These are phyloP conservation scores for Spongia lamella DNA, from an alignment of 37 sponge, comb jelly and placozoan species.

Conservation along the genomic window DNA sequence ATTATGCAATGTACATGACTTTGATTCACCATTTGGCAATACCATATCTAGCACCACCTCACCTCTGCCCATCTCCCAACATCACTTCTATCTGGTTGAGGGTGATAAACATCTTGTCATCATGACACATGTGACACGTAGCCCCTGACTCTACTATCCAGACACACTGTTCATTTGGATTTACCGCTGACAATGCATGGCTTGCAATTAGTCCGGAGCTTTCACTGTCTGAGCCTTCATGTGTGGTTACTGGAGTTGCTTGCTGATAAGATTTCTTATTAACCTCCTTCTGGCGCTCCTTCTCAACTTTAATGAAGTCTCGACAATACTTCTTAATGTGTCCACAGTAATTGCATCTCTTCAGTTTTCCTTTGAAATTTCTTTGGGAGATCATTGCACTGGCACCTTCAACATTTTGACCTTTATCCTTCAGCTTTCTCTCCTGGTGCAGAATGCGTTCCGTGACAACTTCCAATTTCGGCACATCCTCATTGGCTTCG, in stretches of 20 bases:
- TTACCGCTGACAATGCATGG: constrained; percentile 14
- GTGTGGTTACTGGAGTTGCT: background rate
- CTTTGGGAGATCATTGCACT: constrained; percentile 31
- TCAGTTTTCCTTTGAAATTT: constrained; percentile 15
- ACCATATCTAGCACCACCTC: background rate
- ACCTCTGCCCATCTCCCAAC: too few species aligned
- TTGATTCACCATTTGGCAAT: constrained; percentile 32
- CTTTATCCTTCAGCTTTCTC: constrained; percentile 31
- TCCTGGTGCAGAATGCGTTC: constrained; percentile 43
- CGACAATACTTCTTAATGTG: constrained; percentile 24
- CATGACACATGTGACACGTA: constrained; percentile 37
- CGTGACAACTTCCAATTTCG: constrained; percentile 32
- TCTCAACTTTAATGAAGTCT: too few species aligned
- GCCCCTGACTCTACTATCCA: constrained; percentile 40
- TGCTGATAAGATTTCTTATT: constrained; percentile 11
- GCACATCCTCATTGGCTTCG: background rate
- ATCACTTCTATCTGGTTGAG: constrained; percentile 13
- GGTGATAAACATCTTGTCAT: constrained; percentile 17
- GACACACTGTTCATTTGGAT: constrained; percentile 20
- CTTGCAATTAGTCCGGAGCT: constrained; percentile 21
- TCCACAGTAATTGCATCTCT: constrained; percentile 32
- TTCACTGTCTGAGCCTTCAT: constrained; percentile 33
- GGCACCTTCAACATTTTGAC: constrained; percentile 5
- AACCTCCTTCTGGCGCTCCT: constrained; percentile 2
- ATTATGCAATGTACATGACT: constrained; percentile 31